Base-by-base conservation (phyloP, 2,888 invertebrate species). In the Microplitis deprimator region DNA sequence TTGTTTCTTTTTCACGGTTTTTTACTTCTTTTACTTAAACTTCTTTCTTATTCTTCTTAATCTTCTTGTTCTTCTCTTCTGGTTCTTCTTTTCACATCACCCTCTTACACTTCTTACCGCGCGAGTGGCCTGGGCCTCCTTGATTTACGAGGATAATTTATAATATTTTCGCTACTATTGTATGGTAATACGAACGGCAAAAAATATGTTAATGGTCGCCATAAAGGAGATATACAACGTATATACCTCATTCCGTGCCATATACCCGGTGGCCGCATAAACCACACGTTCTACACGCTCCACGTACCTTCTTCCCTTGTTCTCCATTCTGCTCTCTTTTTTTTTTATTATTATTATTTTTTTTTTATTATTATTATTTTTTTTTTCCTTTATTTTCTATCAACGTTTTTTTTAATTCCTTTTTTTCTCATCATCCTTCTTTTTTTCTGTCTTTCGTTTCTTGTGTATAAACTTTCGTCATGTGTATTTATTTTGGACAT, bases 121-220 rank as follows among this genome's bases (percentile, higher is more conserved):
- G 77, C 82, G 79, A 71, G 74, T 77, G 69, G 68, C 72, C 73
- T 70, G 73, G 71, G 69, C 59, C 81, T 79, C 84, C 85, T 86
- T 88, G 87, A 89, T 89, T 89, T 88, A 89, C 88, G 87, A 85
- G 85, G 84, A 86, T 87, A 87, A 89, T 87, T 89, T 89, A 87
- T 88, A 89, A 89, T 88, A 89, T 89, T 88, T 89, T 88, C 87
- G 85, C 88, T 87, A 87, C 88, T 88, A 89, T 89, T 89, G 89
- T 89, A 89, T 89, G 89, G 87, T 89, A 89, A 89, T 89, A 85
- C 85, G 86, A 83, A 83, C 85, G 84, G 87, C 86, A 88, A 89
- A 88, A 88, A 88, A 89, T 88, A 88, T 88, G 89, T 88, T 89
- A 89, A 89, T 89, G 89, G 88, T 87, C 85, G 87, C 88, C 86